Evolutionary conservation across 2,888 invertebrate genomes (phyloP), one percentile per base, ranked within the genome.

Genomic region (Vannuccia rotundouncinata): DNA sequence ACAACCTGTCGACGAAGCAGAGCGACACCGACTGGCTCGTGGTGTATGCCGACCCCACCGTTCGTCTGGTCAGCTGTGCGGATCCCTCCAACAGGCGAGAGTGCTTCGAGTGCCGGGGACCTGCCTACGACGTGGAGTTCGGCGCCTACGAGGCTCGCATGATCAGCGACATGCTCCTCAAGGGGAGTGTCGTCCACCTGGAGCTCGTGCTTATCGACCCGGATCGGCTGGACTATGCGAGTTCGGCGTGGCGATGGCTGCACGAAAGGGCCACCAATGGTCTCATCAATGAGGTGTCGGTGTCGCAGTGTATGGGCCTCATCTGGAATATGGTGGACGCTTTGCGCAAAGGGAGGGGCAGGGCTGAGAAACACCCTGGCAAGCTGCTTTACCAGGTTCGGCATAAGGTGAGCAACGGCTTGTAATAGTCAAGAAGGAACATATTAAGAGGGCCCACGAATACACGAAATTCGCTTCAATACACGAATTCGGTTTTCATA

Each of bases 111-210:
- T 85, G 82, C 79, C 78, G 86, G 74, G 86, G 86, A 2, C 84
- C 85, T 13, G 79, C 81, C 1, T 84, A 85, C 78, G 79, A 82
- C 29, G 82, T 85, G 45, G 86, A 86, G 79, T 86, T 85, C 82
- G 86, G 86, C 2, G 86, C 85, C 0, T 86, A 86, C 81, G 86
- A 86, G 81, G 85, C 83, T 0, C 75, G 85, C n/a, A 82, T 85
- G 28, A 85, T 86, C 74, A 83, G 83, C 79, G 86, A 86, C 80
- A 86, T 86, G 86, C 80, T 86, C 27, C 77, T 85, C 28, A 86
- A 86, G 81, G 85, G 86, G 22, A 86, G 86, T 82, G 85, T 86
- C n/a, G 85, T 86, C 45, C 85, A 85, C n/a, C 81, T 85, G 10
- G 86, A 86, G 85, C 25, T 66, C 2, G 66, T 66, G 66, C 25